These are phyloP conservation scores for Cheumatopsyche charites DNA, from an alignment of 1,140 invertebrate species.

Conservation along the genomic window DNA sequence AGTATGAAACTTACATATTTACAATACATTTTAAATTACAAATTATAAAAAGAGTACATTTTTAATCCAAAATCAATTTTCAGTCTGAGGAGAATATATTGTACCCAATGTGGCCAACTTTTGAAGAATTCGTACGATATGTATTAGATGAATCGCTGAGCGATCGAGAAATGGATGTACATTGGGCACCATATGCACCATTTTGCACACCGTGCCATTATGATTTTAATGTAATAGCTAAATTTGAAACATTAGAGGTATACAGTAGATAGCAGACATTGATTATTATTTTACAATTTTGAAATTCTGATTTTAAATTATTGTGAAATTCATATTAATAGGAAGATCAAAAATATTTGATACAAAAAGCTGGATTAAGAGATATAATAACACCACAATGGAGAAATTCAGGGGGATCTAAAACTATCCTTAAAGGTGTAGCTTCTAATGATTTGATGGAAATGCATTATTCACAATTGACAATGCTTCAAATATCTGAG, in stretches of 20 bases:
- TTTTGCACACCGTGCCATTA: constrained; percentile 85
- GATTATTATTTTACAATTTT: too few relatives aligned
- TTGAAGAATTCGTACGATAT: constrained; percentile 72
- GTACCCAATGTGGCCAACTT: constrained; percentile 63
- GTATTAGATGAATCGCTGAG: constrained; percentile 63
- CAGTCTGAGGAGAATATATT: constrained; percentile 53
- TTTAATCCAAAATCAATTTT: not conserved
- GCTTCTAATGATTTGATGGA: constrained; percentile 66
- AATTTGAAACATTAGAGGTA: constrained; percentile 76
- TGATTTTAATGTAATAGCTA: constrained; percentile 78
- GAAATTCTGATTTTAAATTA: not conserved
- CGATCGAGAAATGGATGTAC: constrained; percentile 74
- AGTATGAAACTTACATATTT: not conserved
- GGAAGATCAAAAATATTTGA: constrained; percentile 78
- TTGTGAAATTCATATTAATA: not conserved
- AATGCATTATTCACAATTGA: constrained; percentile 72
- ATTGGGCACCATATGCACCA: constrained; percentile 78
- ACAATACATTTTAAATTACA: not conserved
- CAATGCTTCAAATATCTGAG: constrained; percentile 69
- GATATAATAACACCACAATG: constrained; percentile 72
- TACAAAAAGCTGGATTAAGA: constrained; percentile 68
- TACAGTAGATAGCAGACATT: too few relatives aligned
- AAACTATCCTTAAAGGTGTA: constrained; percentile 41
- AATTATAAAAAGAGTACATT: too few relatives aligned
- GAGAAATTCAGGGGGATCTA: constrained; percentile 73